Base-by-base conservation (phyloP, 1,140 invertebrate species). In the Lepidurus couesii region DNA sequence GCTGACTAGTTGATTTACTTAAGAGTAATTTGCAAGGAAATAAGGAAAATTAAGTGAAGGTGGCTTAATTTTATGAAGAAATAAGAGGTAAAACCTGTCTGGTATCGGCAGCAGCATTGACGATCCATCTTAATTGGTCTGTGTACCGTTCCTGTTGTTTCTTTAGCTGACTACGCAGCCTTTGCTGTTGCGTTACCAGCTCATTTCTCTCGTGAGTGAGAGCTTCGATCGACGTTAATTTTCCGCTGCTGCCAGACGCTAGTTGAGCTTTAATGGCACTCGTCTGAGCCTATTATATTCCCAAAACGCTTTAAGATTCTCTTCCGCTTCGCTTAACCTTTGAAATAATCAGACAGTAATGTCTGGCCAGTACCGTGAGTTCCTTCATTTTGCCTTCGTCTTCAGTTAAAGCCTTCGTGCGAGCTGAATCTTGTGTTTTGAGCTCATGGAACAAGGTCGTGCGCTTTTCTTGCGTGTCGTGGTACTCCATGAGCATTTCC, bases 381-480 rank as follows among this genome's bases (percentile, higher is more conserved):
- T 65, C 53, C 53, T 65, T 65, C 16, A 65, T 4, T 65, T 65
- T 65, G 9, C 16, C 13, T 16, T 65, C 53, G 53, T 65, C 53
- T n/a, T 65, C 53, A 21, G 13, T 7, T 65, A 65, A 65, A 21
- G 53, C 53, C 13, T 65, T 65, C 53, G 53, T 65, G 53, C 53
- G 53, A 16, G 53, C 8, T 21, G 21, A 1, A 65, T 65, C 13
- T 21, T 65, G 53, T 6, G 53, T 21, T 65, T 65, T 65, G 6
- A 65, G 53, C 8, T 65, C 53, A 65, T 16, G 53, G 21, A 65
- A 65, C 53, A 65, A 65, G 1, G 53, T 16, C 1, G 53, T 65
- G 21, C 53, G 53, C 53, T 65, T 65, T 65, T 65, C 53, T 65
- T 65, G 53, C 53, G 53, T 65, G 53, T 65, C 53, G 16, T 65